Evolutionary conservation across 2,888 invertebrate species (phyloP), one percentile per base, ranked within the genome.

Genomic region (Nasonovia ribisnigri): DNA sequence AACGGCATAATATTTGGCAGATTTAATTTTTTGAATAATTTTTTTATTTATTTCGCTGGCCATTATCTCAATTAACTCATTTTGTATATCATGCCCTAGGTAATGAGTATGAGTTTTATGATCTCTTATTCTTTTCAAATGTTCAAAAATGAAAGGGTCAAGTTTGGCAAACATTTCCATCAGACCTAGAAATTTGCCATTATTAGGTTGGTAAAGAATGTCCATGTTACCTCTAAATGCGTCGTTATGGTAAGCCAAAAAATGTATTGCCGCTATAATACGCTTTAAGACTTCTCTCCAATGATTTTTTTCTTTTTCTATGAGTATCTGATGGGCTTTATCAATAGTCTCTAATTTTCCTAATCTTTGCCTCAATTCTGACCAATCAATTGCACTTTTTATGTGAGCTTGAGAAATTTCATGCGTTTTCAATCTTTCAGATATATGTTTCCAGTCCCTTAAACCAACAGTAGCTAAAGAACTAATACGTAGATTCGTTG

Each of bases 161-260:
- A 88, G 42, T 42, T 54, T 88, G 36, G 42, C 88, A 36, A 88
- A 54, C 88, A 88, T 88, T 88, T 88, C 54, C 36, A 88, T 88
- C 42, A 88, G 54, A 67, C 95, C 95, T 57, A 95, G 93, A 93
- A 95, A 95, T 94, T 95, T 95, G n/a, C 95, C 95, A 95, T 95
- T 95, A 86, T 95, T 87, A 42, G 57, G 57, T n/a, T 95, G 95
- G 51, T 95, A 95, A 94, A 95, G 94, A 88, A 88, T 94, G 84
- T 95, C 95, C 91, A 95, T 92, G 42, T 77, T 29, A 67, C 95
- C 95, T 94, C 95, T 94, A 94, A 95, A 95, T 43, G 95, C 94
- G 36, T 95, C 94, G n/a, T 95, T 95, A n/a, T 95, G 95, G 46
- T 93, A 90, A 43, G 95, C 94, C 77, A 95, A 94, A 93, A 94